Conservation (phyloP, 2,113 vertebrate species). For the western clawed frog (Xenopus tropicalis) region UCB_Xtro_10.0 CM004445.2:101764501-101765000, state of each 20-base stretch:
- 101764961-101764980: too few species aligned
- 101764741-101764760: conserved; percentile 72
- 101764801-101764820: conserved; percentile 61
- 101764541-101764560: conserved; percentile 48
- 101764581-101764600: conserved; percentile 84
- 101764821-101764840: conserved; percentile 7
- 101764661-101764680: conserved; percentile 77
- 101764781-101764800: conserved; percentile 55
- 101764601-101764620: conserved; percentile 90
- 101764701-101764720: conserved; percentile 77
- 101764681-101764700: conserved; percentile 61
- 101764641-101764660: conserved; percentile 65
- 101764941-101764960: too few species aligned
- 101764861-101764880: conserved; percentile 11
- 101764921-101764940: too few species aligned
- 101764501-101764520: conserved; percentile 65
- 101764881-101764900: not conserved
- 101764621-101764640: conserved; percentile 62
- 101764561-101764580: conserved; percentile 67
- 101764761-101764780: conserved; percentile 60
- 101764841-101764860: conserved; percentile 30
- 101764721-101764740: conserved; percentile 69
- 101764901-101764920: too few species aligned
- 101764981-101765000: too few species aligned
- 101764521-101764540: conserved; percentile 63